phyloP scores from a whole-genome alignment of 2,797 vertebrate genomes.

The Acrossocheilus fasciatus region DNA sequence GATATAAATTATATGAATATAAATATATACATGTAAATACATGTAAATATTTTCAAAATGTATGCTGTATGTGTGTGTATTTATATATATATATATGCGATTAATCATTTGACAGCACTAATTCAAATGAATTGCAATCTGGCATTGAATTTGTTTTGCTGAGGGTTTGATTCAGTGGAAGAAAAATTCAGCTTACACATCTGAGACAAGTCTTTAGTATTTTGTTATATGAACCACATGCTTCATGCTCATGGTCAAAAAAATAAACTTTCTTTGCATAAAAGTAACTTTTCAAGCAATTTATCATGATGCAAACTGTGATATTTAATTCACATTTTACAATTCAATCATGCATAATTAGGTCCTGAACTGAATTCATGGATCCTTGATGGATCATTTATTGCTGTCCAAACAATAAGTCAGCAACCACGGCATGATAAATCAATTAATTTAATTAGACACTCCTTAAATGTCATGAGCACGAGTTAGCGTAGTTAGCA shows the following conservation, averaged over 20 bases:
- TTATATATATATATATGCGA: too few relatives aligned
- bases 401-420: conserved; percentile 45
- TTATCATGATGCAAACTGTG: conserved; percentile 12
- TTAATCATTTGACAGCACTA: background rate
- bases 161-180: background rate
- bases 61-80: too few relatives aligned
- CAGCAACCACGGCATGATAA: conserved; percentile 11
- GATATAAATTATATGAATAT: too few relatives aligned
- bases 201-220: background rate
- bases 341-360: conserved; percentile 27
- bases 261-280: background rate
- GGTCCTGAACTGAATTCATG: conserved; percentile 36
- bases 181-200: background rate
- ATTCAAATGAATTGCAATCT: background rate
- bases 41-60: too few relatives aligned
- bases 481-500: conserved; percentile 16
- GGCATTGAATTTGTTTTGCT: background rate
- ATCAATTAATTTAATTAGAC: conserved; percentile 49
- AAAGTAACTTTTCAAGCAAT: background rate
- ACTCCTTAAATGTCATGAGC: conserved; percentile 44
- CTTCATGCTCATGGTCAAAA: background rate
- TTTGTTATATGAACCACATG: background rate
- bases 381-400: conserved; percentile 42
- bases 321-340: conserved; percentile 39
- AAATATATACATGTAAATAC: too few relatives aligned